Base-by-base conservation (phyloP, 2,888 invertebrate genomes). In the Myopa testacea region DNA sequence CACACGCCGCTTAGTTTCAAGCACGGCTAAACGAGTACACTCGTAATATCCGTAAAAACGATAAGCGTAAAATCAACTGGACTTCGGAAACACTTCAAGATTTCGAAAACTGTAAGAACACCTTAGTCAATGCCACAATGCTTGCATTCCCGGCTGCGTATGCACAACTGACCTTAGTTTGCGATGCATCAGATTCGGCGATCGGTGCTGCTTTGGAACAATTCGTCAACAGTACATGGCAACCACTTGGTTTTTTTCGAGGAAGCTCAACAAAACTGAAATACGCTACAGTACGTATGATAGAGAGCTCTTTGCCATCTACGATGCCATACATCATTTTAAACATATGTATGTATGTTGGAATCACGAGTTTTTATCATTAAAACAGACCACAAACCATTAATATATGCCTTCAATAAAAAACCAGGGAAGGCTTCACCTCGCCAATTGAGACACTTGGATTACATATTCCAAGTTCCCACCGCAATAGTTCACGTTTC, bases 361-460 rank as follows among this genome's bases (percentile, higher is more conserved):
- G 63, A 71, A 19, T 37, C 72, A 16, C n/a, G 67, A 4, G 86
- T 69, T 8, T 83, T 81, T 0, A n/a, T n/a, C n/a, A 81, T 82
- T 0, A 78, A 75, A 26, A 82, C 81, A 5, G 83, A 83, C 69
- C 82, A 82, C 69, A 78, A 80, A 67, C 80, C n/a, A 5, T 52
- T 81, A 1, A 74, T 77, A 1, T 86, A 79, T 55, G 87, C 87
- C 0, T 85, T 89, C 73, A 34, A 63, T 5, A 78, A 84, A 78
- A 83, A 84, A 10, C 63, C 81, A 1, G 88, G 4, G 87, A 89
- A n/a, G n/a, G n/a, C n/a, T n/a, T n/a, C n/a, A n/a, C n/a, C n/a
- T n/a, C n/a, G n/a, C n/a, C n/a, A n/a, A 75, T 79, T 82, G 4
- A 77, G 87, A 0, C 84, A 89, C 8, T 78, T 89, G 0, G 85